phyloP scores from a whole-genome alignment of 2,888 invertebrate species.

The Nysson spinosus region DNA sequence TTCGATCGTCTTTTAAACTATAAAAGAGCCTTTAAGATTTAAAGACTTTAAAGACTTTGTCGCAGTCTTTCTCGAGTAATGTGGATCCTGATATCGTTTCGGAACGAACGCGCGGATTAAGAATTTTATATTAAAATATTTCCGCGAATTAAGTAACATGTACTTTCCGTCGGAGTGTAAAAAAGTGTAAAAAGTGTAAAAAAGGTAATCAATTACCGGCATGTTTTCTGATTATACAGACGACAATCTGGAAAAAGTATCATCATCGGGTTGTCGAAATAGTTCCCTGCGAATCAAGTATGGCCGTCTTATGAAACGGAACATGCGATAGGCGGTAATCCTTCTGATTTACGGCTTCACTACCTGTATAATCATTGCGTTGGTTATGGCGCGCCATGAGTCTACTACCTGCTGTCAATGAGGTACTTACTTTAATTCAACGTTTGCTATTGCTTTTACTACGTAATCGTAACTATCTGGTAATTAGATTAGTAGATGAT shows the following conservation, averaged over 20 bases:
- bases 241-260: conserved; percentile 4
- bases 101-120: no score
- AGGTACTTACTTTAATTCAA: conserved; percentile 47
- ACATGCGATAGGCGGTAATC: conserved; percentile 33
- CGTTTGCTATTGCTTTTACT: conserved; percentile 36
- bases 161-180: no score
- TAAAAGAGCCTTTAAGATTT: no score
- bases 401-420: conserved; percentile 47
- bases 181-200: no score
- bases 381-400: conserved; percentile 26
- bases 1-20: no score
- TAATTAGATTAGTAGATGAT: conserved; percentile 27
- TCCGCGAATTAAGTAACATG: no score
- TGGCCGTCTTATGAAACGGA: conserved; percentile 16
- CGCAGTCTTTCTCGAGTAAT: no score
- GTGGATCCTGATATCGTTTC: no score
- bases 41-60: no score
- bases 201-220: no score
- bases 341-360: conserved; percentile 46
- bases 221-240: no score
- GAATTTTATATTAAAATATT: no score
- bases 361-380: conserved; percentile 48
- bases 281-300: conserved; percentile 21
- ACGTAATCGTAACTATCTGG: conserved; percentile 10
- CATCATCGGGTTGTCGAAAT: background rate